Evolutionary conservation across 1,140 invertebrate genomes (phyloP), one percentile per base, ranked within the genome.

Genomic region (Carposina sasakii): DNA sequence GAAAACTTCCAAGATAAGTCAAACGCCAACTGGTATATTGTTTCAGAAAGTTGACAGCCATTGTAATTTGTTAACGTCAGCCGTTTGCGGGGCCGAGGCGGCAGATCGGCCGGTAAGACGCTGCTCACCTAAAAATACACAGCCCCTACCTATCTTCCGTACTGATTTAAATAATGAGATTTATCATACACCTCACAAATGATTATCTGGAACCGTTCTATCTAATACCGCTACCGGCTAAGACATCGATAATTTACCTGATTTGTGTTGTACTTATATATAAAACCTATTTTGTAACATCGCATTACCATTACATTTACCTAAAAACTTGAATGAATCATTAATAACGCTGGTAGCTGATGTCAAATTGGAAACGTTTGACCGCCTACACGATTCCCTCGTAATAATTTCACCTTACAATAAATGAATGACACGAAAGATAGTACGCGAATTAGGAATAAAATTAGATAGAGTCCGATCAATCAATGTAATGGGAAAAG

Each of bases 21-120:
- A 79, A 81, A 81, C 79, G 75, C 66, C 71, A 75, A 76, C 68
- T 67, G 70, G 71, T 79, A 81, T 81, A 83, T 83, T 83, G 79
- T 81, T 81, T 83, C 75, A 76, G 60, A 71, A 71, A 73, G 67
- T 69, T 71, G 71, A 73, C 70, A 67, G 74, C 56, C 67, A 54
- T 64, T 74, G 74, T 79, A 78, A 81, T 83, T 81, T 81, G 76
- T 81, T 74, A 77, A 74, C 61, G 76, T 81, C 76, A 73, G 56
- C 48, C 59, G 54, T 58, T 63, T 57, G 57, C 50, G 34, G 54
- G 54, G 51, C 50, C 49, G 61, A 57, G 40, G 46, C 50, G 36
- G 55, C 52, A 44, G 45, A 43, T 40, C 57, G 51, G 42, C 51
- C 52, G 54, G 53, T 58, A 59, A 57, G 58, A 64, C 60, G 52